Evolutionary conservation across 53 echinoderm and acorn worm species (phyloP), one percentile per base, ranked within the genome.

Genomic region (Crossaster papposus): DNA sequence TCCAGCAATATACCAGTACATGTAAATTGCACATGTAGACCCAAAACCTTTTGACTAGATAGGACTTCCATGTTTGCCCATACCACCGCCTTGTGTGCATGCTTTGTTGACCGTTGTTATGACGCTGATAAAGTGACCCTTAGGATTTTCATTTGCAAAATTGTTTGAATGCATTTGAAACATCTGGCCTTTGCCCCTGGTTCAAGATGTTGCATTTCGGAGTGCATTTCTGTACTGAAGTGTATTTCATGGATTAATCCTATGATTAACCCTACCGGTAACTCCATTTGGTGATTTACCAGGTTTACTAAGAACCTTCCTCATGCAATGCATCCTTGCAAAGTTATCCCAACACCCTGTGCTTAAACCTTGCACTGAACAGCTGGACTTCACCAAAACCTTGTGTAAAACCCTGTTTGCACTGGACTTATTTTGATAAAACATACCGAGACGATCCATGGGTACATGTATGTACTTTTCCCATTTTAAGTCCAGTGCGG

Each of bases 21-120:
- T n/a, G 80, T 54, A 80, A 80, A 80, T 58, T 14, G 26, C 54
- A 31, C 52, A 31, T 54, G 80, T 80, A 54, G 18, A 12, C 26
- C 24, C 28, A 3, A 62, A 62, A 14, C 30, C 7, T 31, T 31
- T 31, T 55, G 34, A 55, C 63, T 81, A 31, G 30, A 81, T 58
- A 20, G 18, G 34, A 63, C 81, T 34, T 32, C 58, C 32, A 30
- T 79, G n/a, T 18, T 51, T 79, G 20, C 30, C 12, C 17, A 37
- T 53, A 51, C 32, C 52, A 30, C n/a, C 15, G 65, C n/a, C 33
- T 31, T 68, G 82, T 82, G n/a, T n/a, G n/a, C n/a, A n/a, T n/a
- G 65, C n/a, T 63, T 31, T 68, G 82, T 82, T 82, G 36, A 70
- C 82, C 10, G 82, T 82, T 65, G 70, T 55, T 82, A 65, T 65